A percentile compares a stretch with the other conserved stretches of the same genome.
Conservation (phyloP, 2,797 vertebrate species). For the Loris lydekkerianus region DNA sequence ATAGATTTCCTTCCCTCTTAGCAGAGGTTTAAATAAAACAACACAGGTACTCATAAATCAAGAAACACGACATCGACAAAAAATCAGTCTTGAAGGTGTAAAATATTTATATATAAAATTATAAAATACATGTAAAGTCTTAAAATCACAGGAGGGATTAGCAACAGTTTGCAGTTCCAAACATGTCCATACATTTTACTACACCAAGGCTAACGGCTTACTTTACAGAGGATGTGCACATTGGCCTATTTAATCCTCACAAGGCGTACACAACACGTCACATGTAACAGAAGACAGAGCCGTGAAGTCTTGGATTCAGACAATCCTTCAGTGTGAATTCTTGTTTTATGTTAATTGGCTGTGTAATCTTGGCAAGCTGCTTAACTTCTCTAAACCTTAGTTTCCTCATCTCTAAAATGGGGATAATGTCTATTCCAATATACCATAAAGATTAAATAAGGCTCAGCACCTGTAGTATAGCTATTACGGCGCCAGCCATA, state of each 20-base stretch:
- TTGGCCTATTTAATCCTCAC: neutral
- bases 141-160: slow-evolving; percentile 56
- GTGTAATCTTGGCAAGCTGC: neutral
- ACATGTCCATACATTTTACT: neutral
- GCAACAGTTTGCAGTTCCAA: slow-evolving; percentile 8
- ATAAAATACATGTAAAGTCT: slow-evolving; percentile 55
- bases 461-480: no score
- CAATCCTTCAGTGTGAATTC: neutral
- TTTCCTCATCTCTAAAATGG: neutral
- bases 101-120: slow-evolving; percentile 56
- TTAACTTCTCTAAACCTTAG: neutral
- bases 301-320: neutral
- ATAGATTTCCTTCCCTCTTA: neutral
- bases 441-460: neutral
- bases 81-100: slow-evolving; percentile 10
- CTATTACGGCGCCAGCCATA: no score
- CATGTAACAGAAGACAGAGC: neutral
- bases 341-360: neutral
- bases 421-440: neutral
- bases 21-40: neutral
- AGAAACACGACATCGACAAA: slow-evolving; percentile 32
- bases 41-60: slow-evolving; percentile 22
- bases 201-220: neutral
- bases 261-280: neutral
- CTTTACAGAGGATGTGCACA: neutral